Evolutionary conservation across 2,113 vertebrate genomes (phyloP).

Genomic region (Engraulis encrasicolus): DNA sequence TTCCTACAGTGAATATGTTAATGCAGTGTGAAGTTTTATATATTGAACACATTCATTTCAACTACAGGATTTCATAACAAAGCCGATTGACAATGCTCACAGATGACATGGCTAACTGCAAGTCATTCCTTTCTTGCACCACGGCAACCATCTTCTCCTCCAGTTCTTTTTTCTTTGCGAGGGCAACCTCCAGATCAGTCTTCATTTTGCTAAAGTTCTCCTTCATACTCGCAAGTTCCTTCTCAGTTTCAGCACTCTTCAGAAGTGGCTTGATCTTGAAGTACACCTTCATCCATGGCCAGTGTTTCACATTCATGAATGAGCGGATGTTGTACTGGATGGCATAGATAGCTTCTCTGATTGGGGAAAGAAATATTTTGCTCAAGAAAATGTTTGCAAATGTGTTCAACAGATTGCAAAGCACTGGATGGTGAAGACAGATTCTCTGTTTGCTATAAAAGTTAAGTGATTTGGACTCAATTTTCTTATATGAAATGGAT

Average conservation of each 20-base stretch:
- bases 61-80: background rate
- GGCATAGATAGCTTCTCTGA: conserved; percentile 83
- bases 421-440: too few relatives aligned
- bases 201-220: conserved; percentile 80
- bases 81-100: conserved; percentile 46
- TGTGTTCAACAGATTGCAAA: too few relatives aligned
- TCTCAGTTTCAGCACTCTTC: conserved; percentile 84
- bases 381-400: too few relatives aligned
- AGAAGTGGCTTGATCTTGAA: conserved; percentile 80
- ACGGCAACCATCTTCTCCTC: conserved; percentile 72
- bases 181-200: conserved; percentile 71
- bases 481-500: too few relatives aligned
- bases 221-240: conserved; percentile 82
- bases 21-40: background rate
- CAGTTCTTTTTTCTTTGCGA: conserved; percentile 69
- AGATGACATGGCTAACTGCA: conserved; percentile 69
- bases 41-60: too few relatives aligned
- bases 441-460: too few relatives aligned
- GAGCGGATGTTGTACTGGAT: conserved; percentile 88
- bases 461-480: too few relatives aligned
- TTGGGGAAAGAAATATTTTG: too few relatives aligned
- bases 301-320: conserved; percentile 83
- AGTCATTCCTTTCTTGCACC: conserved; percentile 80
- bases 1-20: background rate
- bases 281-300: conserved; percentile 82